Evolutionary conservation across 1,140 invertebrate genomes (phyloP).

Genomic region (Zaprionus davidi): DNA sequence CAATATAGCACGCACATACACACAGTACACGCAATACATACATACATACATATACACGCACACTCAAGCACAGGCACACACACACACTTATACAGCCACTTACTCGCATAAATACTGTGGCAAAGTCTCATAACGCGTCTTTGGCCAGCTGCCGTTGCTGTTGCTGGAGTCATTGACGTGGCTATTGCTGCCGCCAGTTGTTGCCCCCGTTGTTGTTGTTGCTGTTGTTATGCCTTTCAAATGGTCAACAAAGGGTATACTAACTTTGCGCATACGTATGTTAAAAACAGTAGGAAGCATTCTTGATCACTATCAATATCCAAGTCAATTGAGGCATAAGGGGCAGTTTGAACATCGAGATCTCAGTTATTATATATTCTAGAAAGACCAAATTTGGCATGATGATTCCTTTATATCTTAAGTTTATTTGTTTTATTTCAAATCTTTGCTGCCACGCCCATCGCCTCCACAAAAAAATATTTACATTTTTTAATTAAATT

Average conservation of each 20-base stretch:
- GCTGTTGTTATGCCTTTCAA: neutral
- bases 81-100: slow-evolving; percentile 19
- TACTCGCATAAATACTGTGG: neutral
- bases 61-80: slow-evolving; percentile 6
- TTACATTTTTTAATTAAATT: too few species aligned
- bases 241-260: too few species aligned
- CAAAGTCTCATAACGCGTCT: slow-evolving; percentile 39
- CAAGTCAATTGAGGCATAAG: too few species aligned
- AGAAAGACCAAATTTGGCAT: too few species aligned
- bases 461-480: too few species aligned
- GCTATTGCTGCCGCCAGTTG: slow-evolving; percentile 18
- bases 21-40: slow-evolving; percentile 10
- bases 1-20: slow-evolving; percentile 11
- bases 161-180: slow-evolving; percentile 44
- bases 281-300: too few species aligned
- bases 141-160: slow-evolving; percentile 59
- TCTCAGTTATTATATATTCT: too few species aligned
- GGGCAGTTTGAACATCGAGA: too few species aligned
- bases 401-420: too few species aligned
- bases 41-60: slow-evolving; percentile 9
- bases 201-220: slow-evolving; percentile 10
- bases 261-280: too few species aligned
- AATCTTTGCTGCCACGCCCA: too few species aligned
- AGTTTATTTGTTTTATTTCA: accelerated
- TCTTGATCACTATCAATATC: too few species aligned